Base-by-base conservation (phyloP, 2,888 invertebrate genomes). In the Mythimna pallens region DNA sequence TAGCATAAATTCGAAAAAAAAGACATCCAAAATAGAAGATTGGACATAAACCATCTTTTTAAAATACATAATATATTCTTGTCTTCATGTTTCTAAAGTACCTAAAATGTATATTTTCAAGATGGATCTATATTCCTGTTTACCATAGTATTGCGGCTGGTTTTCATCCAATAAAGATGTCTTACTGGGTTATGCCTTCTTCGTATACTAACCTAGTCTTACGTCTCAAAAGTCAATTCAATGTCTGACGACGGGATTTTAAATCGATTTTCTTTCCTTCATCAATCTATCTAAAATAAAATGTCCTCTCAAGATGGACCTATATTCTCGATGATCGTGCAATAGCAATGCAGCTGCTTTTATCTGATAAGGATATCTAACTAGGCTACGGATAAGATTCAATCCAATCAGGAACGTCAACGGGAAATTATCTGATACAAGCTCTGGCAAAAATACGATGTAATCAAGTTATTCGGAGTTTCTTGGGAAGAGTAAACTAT, bases 381-480 rank as follows among this genome's bases (percentile, higher is more conserved):
- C 55, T 79, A 36, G 71, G 67, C 54, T 65, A 62, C 61, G 4
- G 59, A 77, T 67, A 57, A 61, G 76, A 79, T 61, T 65, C 52
- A 62, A 79, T 76, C 61, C 71, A 62, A 70, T 65, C 55, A 40
- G 78, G 10, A 47, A 62, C 14, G 34, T 64, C 36, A 30, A 36
- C 34, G 20, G 52, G 57, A 67, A 70, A 76, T 61, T 10, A 57
- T 30, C 59, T 71, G 76, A 47, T 57, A 40, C 20, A 58, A 47
- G 36, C 55, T 14, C 52, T 36, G 47, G 6, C 17, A 47, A 76
- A 70, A 75, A 34, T 34, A 65, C 30, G 30, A 20, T 70, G 22
- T 20, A 14, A 47, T 20, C 12, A 12, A 61, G 47, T 73, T 61
- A 20, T 55, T 58, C 22, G 3, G 40, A 70, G 3, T 52, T 52